These are phyloP conservation scores for Anorthoa munda DNA, from an alignment of 2,888 invertebrate genomes.

Conservation along the genomic window DNA sequence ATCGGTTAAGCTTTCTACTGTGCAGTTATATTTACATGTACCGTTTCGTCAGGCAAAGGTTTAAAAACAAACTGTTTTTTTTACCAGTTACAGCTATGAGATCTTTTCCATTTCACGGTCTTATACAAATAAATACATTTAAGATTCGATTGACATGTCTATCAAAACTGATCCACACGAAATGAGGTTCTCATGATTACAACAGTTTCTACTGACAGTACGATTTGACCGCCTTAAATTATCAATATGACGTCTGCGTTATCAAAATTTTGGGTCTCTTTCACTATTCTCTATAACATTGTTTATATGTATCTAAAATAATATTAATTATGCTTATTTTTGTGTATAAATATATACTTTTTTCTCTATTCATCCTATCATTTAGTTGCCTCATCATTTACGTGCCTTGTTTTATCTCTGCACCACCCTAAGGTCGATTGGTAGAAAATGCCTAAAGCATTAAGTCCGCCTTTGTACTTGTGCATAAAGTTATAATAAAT, in stretches of 20 bases:
- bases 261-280: background rate
- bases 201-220: background rate
- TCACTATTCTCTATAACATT: too few species aligned
- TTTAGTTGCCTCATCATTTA: too few species aligned
- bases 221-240: background rate
- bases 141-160: slow-evolving; percentile 7
- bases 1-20: slow-evolving; percentile 58
- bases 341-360: too few species aligned
- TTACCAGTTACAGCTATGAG: background rate
- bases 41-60: slow-evolving; percentile 30
- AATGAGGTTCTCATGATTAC: background rate
- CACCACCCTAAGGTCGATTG: too few species aligned
- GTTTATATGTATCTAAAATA: too few species aligned
- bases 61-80: slow-evolving; percentile 7
- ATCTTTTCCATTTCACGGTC: slow-evolving; percentile 15
- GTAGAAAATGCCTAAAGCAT: too few species aligned
- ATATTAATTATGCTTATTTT: too few species aligned
- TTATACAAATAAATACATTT: background rate
- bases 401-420: too few species aligned
- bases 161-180: background rate
- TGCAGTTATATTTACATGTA: slow-evolving; percentile 46
- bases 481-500: too few species aligned
- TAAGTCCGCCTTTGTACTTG: too few species aligned
- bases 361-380: too few species aligned
- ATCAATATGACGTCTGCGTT: background rate